A percentile compares a stretch with the other conserved stretches of the same genome.
Conservation (phyloP, 2,797 vertebrate genomes). For the Petrocephalus sullivani region DNA sequence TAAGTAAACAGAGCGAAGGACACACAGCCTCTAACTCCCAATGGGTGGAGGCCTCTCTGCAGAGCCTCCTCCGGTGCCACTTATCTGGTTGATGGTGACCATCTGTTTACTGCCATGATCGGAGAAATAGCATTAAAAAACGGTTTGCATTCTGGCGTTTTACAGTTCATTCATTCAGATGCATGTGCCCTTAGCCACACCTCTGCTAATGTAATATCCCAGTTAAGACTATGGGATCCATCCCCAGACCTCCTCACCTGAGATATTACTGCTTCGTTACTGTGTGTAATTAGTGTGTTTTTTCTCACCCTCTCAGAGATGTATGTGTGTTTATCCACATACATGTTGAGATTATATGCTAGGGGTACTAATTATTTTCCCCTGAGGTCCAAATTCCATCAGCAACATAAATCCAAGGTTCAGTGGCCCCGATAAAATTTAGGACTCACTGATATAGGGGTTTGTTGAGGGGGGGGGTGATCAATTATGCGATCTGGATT, state of each 20-base stretch:
- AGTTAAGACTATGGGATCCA: neutral
- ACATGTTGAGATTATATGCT: neutral
- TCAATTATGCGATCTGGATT: neutral
- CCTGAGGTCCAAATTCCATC: neutral
- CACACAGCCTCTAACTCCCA: constrained; percentile 28
- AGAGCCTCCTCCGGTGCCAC: constrained; percentile 3
- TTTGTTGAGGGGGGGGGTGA: neutral
- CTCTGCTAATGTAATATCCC: neutral
- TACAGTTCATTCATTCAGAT: neutral
- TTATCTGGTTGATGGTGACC: neutral
- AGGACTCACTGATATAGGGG: too few relatives aligned
- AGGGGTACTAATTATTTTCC: neutral
- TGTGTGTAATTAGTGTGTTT: neutral
- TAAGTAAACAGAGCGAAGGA: constrained; percentile 37
- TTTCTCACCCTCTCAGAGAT: too few relatives aligned
- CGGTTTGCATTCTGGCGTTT: neutral
- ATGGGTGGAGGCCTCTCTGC: constrained; percentile 2
- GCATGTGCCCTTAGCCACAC: neutral
- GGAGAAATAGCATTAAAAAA: neutral
- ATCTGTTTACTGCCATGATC: neutral
- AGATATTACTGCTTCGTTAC: neutral
- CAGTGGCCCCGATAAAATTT: neutral
- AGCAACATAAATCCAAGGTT: neutral
- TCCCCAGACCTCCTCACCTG: neutral
- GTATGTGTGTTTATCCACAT: neutral